Percentiles rank a stretch among this genome's conserved stretches.
These are phyloP conservation scores for Schlechtendalia chinensis DNA, from an alignment of 1,140 invertebrate genomes.

Conservation along the genomic window DNA sequence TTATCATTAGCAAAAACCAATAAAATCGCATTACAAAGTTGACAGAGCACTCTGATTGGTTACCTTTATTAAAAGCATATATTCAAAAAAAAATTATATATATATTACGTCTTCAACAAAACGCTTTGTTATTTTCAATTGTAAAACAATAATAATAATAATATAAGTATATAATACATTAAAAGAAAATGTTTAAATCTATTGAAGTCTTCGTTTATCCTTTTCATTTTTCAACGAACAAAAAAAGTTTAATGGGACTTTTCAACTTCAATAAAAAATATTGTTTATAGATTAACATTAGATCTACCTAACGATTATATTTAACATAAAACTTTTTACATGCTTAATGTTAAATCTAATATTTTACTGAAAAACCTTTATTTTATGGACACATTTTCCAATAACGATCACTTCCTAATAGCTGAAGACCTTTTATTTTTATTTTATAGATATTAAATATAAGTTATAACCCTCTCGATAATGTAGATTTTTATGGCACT, in stretches of 20 bases:
- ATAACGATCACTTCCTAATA: no score
- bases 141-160: neutral
- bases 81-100: neutral
- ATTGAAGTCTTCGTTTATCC: neutral
- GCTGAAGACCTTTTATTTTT: no score
- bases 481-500: neutral
- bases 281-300: no score
- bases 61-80: neutral
- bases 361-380: no score
- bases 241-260: neutral
- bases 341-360: no score
- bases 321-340: no score
- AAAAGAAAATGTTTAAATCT: neutral
- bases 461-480: neutral
- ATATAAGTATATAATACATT: neutral
- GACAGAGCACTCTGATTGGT: neutral
- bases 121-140: slow-evolving; percentile 11
- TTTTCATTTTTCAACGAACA: neutral
- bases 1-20: neutral
- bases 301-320: no score
- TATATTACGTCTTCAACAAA: neutral
- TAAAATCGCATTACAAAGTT: neutral
- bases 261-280: neutral
- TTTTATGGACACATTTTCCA: no score
- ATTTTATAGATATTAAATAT: no score